phyloP scores from a whole-genome alignment of 2,797 vertebrate genomes.

The Propithecus deckenii region DNA sequence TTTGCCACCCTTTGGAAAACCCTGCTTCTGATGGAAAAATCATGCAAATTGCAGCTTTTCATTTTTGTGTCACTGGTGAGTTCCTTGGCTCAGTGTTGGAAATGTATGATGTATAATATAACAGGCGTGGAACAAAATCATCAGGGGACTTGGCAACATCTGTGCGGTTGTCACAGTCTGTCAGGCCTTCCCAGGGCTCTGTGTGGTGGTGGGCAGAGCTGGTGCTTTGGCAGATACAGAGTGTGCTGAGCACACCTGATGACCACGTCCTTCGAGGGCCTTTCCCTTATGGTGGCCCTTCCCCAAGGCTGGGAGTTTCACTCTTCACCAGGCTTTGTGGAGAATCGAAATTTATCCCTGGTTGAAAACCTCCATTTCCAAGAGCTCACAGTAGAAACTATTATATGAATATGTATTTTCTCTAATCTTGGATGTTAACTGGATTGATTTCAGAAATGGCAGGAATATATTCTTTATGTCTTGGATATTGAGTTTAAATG shows the following conservation, averaged over 20 bases:
- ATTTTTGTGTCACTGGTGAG: background rate
- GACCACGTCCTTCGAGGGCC: background rate
- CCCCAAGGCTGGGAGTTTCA: background rate
- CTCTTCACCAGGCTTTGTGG: background rate
- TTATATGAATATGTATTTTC: slow-evolving; percentile 3
- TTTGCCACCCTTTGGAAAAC: background rate
- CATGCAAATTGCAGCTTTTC: background rate
- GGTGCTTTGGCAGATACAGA: background rate
- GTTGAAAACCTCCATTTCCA: background rate
- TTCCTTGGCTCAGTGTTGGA: background rate
- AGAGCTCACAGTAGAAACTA: background rate
- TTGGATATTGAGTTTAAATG: background rate
- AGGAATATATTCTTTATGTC: background rate
- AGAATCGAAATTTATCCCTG: background rate
- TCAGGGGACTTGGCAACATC: background rate
- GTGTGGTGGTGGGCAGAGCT: background rate
- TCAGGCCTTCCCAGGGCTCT: background rate
- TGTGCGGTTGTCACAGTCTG: background rate
- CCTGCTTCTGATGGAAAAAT: background rate
- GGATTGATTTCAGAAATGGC: slow-evolving; percentile 3
- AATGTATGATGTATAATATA: background rate
- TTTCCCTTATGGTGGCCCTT: background rate
- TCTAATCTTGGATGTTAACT: background rate
- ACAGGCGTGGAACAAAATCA: background rate
- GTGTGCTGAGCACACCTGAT: background rate